A percentile compares a stretch with the other conserved stretches of the same genome.
phyloP scores from a whole-genome alignment of 2,113 vertebrate species.

The Tychaedon coryphoeus region DNA sequence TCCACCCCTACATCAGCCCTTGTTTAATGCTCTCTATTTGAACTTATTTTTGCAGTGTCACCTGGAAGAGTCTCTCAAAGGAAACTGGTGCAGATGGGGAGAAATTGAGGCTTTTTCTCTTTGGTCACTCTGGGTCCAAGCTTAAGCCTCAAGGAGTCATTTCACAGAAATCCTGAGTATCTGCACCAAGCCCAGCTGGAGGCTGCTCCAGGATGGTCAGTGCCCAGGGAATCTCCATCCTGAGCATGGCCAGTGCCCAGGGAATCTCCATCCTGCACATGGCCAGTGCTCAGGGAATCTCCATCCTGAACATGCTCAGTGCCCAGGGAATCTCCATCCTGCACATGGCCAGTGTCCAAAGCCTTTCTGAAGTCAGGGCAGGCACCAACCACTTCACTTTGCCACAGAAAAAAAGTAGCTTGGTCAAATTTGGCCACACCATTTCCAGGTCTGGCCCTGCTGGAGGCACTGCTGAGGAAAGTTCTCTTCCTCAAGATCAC shows the following conservation, averaged over 20 bases:
- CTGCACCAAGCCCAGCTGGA: background rate
- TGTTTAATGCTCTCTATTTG: background rate
- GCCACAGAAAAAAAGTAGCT: background rate
- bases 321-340: background rate
- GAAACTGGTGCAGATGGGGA: background rate
- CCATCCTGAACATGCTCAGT: too few relatives aligned
- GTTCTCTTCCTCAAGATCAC: background rate
- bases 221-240: background rate
- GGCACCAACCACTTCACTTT: background rate
- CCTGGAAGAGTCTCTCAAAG: background rate
- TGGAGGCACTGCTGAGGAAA: background rate
- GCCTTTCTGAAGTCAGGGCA: background rate
- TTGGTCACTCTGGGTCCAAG: background rate
- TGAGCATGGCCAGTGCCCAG: too few relatives aligned
- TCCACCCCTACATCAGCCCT: background rate
- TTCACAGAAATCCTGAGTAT: background rate
- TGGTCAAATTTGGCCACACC: background rate
- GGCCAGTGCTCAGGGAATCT: background rate
- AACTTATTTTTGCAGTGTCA: background rate
- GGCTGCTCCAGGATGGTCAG: background rate
- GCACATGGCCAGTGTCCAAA: background rate
- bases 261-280: background rate
- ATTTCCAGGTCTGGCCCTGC: background rate
- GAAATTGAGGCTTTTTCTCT: accelerated
- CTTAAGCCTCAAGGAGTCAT: background rate